These are phyloP conservation scores for Salarias fasciatus DNA, from an alignment of 2,797 vertebrate genomes.

Conservation along the genomic window DNA sequence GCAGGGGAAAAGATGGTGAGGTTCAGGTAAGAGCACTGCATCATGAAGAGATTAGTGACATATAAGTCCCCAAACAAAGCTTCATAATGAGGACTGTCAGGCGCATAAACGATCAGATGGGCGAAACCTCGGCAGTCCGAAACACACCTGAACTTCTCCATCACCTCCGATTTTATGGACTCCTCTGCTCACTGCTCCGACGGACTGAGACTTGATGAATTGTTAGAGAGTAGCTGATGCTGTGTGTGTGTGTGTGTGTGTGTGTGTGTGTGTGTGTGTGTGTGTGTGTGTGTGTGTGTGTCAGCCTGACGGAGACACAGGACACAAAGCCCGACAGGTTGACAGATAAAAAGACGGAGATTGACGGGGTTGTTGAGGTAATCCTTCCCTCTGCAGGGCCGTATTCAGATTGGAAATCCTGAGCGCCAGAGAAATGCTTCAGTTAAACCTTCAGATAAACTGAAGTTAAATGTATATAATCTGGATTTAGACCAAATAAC, in stretches of 20 bases:
- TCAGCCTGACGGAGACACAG: neutral
- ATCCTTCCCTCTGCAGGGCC: no score
- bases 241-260: no score
- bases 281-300: no score
- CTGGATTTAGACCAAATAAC: no score
- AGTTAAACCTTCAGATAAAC: no score
- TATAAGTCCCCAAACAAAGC: constrained; percentile 25
- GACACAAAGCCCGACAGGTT: neutral
- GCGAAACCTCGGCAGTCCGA: constrained; percentile 34
- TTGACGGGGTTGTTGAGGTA: no score
- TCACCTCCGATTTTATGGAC: constrained; percentile 41
- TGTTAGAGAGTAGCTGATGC: no score
- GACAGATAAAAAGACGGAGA: constrained; percentile 5
- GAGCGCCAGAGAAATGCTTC: no score
- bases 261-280: neutral
- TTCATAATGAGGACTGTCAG: constrained; percentile 45
- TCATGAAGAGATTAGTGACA: constrained; percentile 26
- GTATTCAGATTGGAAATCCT: no score
- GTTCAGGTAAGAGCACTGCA: constrained; percentile 20
- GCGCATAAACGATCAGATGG: constrained; percentile 15
- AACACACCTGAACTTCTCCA: constrained; percentile 39
- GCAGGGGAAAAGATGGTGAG: neutral
- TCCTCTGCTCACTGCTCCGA: constrained; percentile 14
- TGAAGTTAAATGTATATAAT: no score
- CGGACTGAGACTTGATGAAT: constrained; percentile 30